These are phyloP conservation scores for Ecliptopera silaceata DNA, from an alignment of 2,888 invertebrate species.

Conservation along the genomic window DNA sequence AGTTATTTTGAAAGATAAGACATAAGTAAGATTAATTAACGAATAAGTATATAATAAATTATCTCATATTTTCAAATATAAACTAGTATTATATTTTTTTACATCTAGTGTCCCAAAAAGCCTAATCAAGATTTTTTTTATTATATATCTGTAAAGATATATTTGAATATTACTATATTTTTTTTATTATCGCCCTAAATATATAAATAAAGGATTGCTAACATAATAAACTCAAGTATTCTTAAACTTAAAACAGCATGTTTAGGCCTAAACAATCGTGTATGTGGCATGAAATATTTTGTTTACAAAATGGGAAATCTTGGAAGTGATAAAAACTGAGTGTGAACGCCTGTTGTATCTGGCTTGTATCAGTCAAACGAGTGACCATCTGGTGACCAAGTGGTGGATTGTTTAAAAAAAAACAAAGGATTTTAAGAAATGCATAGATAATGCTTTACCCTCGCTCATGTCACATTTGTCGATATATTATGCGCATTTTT, in stretches of 20 bases:
- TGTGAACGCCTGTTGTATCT: slow-evolving; percentile 43
- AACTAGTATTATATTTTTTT: no score
- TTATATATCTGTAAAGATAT: no score
- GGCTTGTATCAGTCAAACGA: slow-evolving; percentile 47
- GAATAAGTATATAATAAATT: no score
- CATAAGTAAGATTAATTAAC: no score
- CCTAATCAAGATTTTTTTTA: no score
- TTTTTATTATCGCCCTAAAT: no score
- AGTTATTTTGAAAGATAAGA: no score
- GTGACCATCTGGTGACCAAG: slow-evolving; percentile 77
- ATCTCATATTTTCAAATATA: no score
- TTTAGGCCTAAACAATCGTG: slow-evolving; percentile 14
- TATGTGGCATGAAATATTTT: slow-evolving; percentile 31
- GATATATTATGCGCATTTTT: not conserved
- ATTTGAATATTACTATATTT: no score
- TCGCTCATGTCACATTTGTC: slow-evolving; percentile 12
- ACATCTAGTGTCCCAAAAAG: no score
- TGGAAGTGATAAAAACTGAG: slow-evolving; percentile 47
- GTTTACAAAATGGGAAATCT: slow-evolving; percentile 45
- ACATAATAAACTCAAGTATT: not conserved
- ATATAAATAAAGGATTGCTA: no score
- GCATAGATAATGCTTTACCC: slow-evolving; percentile 4
- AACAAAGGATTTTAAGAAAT: slow-evolving; percentile 35
- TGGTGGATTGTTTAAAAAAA: slow-evolving; percentile 48
- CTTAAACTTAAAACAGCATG: not conserved